These are phyloP conservation scores for Prionailurus viverrinus DNA, from an alignment of 2,113 vertebrate genomes.

Conservation along the genomic window DNA sequence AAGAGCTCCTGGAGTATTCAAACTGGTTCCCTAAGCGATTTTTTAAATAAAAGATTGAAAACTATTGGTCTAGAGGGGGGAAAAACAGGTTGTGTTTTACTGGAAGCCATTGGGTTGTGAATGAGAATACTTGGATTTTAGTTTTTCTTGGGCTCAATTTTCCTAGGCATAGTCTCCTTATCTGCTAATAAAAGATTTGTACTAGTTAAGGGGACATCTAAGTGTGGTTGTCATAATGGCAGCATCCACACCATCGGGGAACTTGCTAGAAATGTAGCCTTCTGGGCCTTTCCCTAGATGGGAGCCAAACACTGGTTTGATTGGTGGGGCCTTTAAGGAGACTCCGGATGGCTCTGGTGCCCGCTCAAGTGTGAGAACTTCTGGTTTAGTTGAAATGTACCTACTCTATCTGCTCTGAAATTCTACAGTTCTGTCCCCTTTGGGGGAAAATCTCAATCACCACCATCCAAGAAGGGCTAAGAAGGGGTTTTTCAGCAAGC, in stretches of 20 bases:
- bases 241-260: not conserved
- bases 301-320: not conserved
- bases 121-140: not conserved
- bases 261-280: not conserved
- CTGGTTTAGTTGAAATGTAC: not conserved
- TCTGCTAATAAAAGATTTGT: not conserved
- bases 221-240: not conserved
- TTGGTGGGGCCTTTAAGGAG: not conserved
- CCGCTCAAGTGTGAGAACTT: not conserved
- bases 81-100: not conserved
- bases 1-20: not conserved
- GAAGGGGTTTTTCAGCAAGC: not conserved
- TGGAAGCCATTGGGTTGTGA: not conserved
- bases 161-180: not conserved
- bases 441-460: not conserved
- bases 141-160: not conserved
- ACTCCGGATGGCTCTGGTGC: not conserved
- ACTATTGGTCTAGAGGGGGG: not conserved
- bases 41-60: not conserved
- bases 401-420: not conserved
- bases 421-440: not conserved
- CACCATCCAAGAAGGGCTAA: not conserved
- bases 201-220: not conserved
- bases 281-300: not conserved
- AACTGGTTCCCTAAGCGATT: not conserved